These are phyloP conservation scores for Thereva unica DNA, from an alignment of 2,888 invertebrate genomes.

Conservation along the genomic window DNA sequence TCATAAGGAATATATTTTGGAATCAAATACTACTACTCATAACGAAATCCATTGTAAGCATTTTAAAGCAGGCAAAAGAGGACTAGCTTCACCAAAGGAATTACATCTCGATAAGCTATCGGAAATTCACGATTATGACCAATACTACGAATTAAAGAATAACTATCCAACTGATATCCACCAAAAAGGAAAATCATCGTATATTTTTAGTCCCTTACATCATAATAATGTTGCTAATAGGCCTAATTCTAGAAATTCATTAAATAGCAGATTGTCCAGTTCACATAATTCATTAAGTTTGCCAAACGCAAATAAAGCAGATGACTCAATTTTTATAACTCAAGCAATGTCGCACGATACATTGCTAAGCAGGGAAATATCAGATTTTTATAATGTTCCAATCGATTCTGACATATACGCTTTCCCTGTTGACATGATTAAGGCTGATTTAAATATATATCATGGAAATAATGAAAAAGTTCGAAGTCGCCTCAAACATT, in stretches of 20 bases:
- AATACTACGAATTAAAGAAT: conserved; percentile 54
- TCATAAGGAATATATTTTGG: conserved; percentile 53
- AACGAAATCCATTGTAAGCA: conserved; percentile 50
- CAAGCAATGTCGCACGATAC: conserved; percentile 88
- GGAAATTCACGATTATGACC: conserved; percentile 56
- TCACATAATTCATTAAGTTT: conserved; percentile 81
- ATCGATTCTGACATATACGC: conserved; percentile 88
- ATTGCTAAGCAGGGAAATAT: conserved; percentile 75
- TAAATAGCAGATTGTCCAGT: conserved; percentile 78
- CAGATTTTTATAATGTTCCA: conserved; percentile 85
- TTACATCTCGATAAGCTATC: conserved; percentile 51
- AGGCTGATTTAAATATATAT: conserved; percentile 55
- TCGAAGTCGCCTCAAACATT: conserved; percentile 48
- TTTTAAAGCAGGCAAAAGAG: conserved; percentile 55
- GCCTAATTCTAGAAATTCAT: conserved; percentile 76
- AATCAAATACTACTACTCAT: conserved; percentile 44
- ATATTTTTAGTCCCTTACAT: conserved; percentile 55
- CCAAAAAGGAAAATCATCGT: conserved; percentile 45
- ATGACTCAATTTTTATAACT: conserved; percentile 85
- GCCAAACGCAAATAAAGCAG: conserved; percentile 72
- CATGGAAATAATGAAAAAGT: conserved; percentile 11
- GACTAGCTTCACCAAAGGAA: conserved; percentile 51
- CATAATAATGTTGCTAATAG: conserved; percentile 58
- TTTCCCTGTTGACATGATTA: conserved; percentile 80
- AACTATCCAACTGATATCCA: conserved; percentile 44